Base-by-base conservation (phyloP, 2,113 vertebrate genomes). In the Prionailurus viverrinus region DNA sequence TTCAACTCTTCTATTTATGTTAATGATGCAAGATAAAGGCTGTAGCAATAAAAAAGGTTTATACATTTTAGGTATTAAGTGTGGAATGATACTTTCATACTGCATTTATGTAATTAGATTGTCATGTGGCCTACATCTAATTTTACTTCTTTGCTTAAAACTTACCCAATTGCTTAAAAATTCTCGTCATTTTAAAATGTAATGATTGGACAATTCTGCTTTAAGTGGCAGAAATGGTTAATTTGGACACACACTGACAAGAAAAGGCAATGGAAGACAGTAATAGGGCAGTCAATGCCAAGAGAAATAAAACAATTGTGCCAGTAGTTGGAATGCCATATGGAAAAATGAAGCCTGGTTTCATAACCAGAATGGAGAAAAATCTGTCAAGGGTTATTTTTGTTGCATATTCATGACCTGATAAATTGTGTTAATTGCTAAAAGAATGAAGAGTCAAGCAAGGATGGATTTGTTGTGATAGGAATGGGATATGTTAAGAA, bases 401-500 rank as follows among this genome's bases (percentile, higher is more conserved):
- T 97, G 79, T 97, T 98, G 94, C 95, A 98, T 98, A 98, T 98
- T 98, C 98, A 98, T 97, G 89, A 93, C 69, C 80, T 94, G 97
- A 97, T 98, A 98, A 98, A 98, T 98, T 97, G 96, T 91, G 97
- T 97, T 98, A 98, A 98, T 98, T 98, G 87, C 97, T 96, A 95
- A 98, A 97, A 96, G 85, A 98, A 96, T 94, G 76, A 98, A 18
- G 85, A 98, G n/a, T 83, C 92, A 98, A 98, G 53, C 81, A 97
- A n/a, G 16, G 98, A 97, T 86, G 13, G 86, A 95, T 96, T 92
- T 16, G 55, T 58, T 98, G 58, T 98, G 95, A 97, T 97, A 95
- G 97, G 61, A 91, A 53, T 55, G 5, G 83, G 69, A 91, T 53
- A 81, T 66, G 31, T 89, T 85, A 94, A 97, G 63, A 97, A 97